These are phyloP conservation scores for Calliphora vomitoria DNA, from an alignment of 2,888 invertebrate species.

Conservation along the genomic window DNA sequence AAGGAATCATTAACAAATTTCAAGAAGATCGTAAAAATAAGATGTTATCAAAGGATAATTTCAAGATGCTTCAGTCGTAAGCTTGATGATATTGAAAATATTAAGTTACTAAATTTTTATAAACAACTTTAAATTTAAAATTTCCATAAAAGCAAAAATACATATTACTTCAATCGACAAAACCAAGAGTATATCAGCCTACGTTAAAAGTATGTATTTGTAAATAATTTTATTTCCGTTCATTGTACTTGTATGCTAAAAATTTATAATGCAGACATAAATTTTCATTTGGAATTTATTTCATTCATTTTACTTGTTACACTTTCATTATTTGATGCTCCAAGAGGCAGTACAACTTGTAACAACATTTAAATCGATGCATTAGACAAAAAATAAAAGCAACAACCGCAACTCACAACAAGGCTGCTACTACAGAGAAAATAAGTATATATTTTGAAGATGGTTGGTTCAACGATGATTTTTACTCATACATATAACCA, in stretches of 20 bases:
- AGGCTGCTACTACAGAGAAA: constrained; percentile 7
- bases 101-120: too few species aligned
- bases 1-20: too few species aligned
- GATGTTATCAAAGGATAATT: too few species aligned
- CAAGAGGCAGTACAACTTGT: constrained; percentile 57
- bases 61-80: too few species aligned
- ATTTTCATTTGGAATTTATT: constrained; percentile 82
- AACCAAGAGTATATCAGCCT: not conserved
- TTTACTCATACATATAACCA: constrained; percentile 33
- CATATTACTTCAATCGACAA: too few species aligned
- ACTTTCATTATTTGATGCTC: constrained; percentile 42
- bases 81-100: too few species aligned
- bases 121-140: too few species aligned
- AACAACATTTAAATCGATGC: constrained; percentile 70
- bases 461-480: constrained; percentile 48
- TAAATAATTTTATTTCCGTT: not conserved
- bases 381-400: constrained; percentile 46
- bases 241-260: constrained; percentile 70
- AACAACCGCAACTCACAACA: constrained; percentile 22
- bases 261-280: constrained; percentile 83
- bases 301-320: constrained; percentile 63
- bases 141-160: not conserved
- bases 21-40: too few species aligned
- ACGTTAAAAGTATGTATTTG: constrained; percentile 18
- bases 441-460: constrained; percentile 45